Conservation (phyloP, 2,797 vertebrate species). For the Silurus lanzhouensis region DNA sequence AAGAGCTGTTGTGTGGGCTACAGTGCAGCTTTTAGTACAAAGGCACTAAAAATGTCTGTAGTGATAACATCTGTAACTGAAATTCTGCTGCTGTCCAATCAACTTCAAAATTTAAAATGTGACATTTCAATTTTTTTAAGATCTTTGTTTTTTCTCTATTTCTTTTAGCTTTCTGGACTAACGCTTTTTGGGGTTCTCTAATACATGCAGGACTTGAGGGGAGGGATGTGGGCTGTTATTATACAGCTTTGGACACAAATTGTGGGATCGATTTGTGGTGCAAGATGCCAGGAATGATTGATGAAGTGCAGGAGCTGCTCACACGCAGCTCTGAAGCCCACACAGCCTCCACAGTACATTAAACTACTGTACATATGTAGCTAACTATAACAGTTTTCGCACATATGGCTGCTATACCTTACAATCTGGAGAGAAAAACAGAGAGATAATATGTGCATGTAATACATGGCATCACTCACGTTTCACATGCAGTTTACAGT, state of each 20-base stretch:
- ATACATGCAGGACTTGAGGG: slow-evolving; percentile 45
- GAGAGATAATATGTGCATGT: slow-evolving; percentile 14
- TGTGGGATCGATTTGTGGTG: slow-evolving; percentile 59
- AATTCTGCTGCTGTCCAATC: slow-evolving; percentile 31
- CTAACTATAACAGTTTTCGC: slow-evolving; percentile 61
- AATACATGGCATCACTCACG: slow-evolving; percentile 49
- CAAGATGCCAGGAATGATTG: slow-evolving; percentile 65
- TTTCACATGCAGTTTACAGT: slow-evolving; percentile 9
- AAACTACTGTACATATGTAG: slow-evolving; percentile 84
- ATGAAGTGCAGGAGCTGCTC: slow-evolving; percentile 67
- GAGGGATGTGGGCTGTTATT: slow-evolving; percentile 53
- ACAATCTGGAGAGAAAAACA: slow-evolving; percentile 29
- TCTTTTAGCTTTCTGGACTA: slow-evolving; percentile 13
- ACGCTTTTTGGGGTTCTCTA: slow-evolving; percentile 37
- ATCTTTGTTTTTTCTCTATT: background rate
- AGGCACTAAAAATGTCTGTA: slow-evolving; percentile 45
- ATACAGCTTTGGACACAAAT: slow-evolving; percentile 59
- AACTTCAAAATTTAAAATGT: slow-evolving; percentile 8
- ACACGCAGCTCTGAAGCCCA: slow-evolving; percentile 66
- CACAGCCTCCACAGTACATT: slow-evolving; percentile 86
- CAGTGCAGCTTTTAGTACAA: slow-evolving; percentile 44
- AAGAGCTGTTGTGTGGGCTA: slow-evolving; percentile 49
- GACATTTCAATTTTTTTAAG: background rate
- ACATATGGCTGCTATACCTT: slow-evolving; percentile 20
- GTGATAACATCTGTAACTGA: slow-evolving; percentile 48